phyloP scores from a whole-genome alignment of 2,113 vertebrate species.

The Malurus cyaneus region DNA sequence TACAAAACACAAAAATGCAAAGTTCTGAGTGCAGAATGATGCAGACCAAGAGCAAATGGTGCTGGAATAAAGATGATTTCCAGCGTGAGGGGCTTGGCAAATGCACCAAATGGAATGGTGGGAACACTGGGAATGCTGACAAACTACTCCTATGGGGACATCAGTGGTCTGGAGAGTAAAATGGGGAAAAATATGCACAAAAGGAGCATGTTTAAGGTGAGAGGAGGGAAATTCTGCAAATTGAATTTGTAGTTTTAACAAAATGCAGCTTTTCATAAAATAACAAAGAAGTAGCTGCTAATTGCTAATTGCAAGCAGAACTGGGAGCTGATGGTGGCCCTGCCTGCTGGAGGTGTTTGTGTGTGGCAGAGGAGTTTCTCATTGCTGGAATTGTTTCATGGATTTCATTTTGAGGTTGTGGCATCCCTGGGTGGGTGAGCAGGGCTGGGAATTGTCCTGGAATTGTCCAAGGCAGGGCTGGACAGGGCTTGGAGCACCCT shows the following conservation, averaged over 20 bases:
- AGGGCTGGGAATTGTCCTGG: neutral
- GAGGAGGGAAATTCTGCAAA: neutral
- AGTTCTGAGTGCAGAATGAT: neutral
- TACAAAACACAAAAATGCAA: neutral
- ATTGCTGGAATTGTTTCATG: rapidly evolving
- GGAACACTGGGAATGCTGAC: neutral
- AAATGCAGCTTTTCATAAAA: neutral
- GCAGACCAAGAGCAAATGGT: neutral
- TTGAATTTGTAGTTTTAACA: neutral
- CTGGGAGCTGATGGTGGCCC: rapidly evolving
- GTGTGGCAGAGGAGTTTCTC: neutral
- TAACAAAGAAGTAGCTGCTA: rapidly evolving
- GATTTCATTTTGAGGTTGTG: neutral
- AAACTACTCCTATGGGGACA: rapidly evolving
- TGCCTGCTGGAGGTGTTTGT: rapidly evolving
- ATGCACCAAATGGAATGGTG: neutral
- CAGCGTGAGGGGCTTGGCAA: neutral
- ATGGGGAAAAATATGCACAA: neutral
- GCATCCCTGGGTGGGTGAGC: rapidly evolving
- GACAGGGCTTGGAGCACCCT: neutral
- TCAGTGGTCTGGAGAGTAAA: neutral
- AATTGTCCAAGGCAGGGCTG: neutral
- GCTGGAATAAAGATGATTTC: neutral
- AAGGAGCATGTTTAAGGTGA: neutral
- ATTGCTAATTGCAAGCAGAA: rapidly evolving